phyloP scores from a whole-genome alignment of 2,113 vertebrate species.

The Emberiza fucata region DNA sequence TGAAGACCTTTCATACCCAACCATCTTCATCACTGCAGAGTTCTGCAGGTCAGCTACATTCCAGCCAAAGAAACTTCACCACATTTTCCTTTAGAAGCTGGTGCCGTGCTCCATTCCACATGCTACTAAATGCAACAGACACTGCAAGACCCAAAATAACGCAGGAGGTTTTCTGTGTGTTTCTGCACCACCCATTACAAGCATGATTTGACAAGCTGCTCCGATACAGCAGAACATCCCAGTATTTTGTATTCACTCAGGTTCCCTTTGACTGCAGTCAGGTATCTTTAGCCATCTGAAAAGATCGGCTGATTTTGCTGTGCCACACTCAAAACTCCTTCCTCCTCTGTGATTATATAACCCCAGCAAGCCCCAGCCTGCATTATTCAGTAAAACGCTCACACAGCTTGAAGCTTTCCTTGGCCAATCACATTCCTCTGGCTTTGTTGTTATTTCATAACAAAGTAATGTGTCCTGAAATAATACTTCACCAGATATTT shows the following conservation, averaged over 20 bases:
- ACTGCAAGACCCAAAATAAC: neutral
- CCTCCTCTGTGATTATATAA: neutral
- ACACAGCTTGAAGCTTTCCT: conserved; percentile 10
- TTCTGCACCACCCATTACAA: neutral
- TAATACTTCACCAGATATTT: conserved; percentile 25
- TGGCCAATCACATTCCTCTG: conserved; percentile 1
- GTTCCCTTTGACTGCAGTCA: neutral
- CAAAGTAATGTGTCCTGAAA: conserved; percentile 36
- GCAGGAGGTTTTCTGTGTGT: neutral
- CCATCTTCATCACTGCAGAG: neutral
- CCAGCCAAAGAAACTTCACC: rapidly evolving
- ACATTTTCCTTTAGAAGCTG: neutral
- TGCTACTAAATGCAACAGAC: neutral
- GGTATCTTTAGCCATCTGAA: neutral
- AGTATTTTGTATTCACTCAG: neutral
- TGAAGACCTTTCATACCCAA: neutral
- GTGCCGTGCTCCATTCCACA: neutral
- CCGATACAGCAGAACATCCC: neutral
- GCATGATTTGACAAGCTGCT: neutral
- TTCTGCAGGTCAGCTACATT: neutral
- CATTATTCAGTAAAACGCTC: neutral
- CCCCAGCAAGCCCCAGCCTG: conserved; percentile 24
- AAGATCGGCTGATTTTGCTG: neutral
- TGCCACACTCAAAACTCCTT: neutral
- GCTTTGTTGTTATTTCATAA: conserved; percentile 44